Evolutionary conservation across 2,888 invertebrate genomes (phyloP), one percentile per base, ranked within the genome.

Genomic region (Candidula unifasciata): DNA sequence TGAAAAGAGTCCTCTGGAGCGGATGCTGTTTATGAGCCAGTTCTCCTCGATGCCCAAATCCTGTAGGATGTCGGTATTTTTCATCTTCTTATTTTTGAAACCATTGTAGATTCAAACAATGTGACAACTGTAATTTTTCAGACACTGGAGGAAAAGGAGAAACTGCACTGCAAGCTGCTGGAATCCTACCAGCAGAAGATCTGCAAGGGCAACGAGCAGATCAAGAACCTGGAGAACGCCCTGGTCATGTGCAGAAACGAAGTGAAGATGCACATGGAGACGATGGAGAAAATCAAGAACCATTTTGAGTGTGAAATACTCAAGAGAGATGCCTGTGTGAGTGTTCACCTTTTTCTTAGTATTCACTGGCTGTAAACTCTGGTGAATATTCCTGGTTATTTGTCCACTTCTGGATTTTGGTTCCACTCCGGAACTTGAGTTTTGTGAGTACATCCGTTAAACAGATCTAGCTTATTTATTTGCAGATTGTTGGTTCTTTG

Each of bases 211-310:
- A 80, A 85, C 57, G 86, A 85, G 10, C 90, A 89, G 84, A 89
- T 90, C 0, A 88, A 89, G 76, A 89, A 91, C 82, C 85, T 92
- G 35, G 91, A 92, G 82, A 84, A 89, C 2, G 88, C 91, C 16
- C 85, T 92, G 30, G 68, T 88, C 37, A 85, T 89, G 82, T 91
- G 91, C 85, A 88, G 89, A 77, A 90, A 90, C 24, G 91, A 92
- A 86, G 88, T 92, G 10, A 86, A 86, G 60, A 88, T 88, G n/a
- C 90, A 90, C 77, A 87, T 91, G 24, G 88, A 89, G 33, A 90
- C 90, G 64, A 85, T 91, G 64, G 91, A 92, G 78, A 89, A 91
- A 57, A 88, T 88, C 21, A 90, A 90, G 83, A 88, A 88, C 35
- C 86, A 89, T 27, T 90, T 88, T 87, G 89, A 91, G 37, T 87